These are phyloP conservation scores for Octodonta nipae DNA, from an alignment of 2,888 invertebrate species.

Conservation along the genomic window DNA sequence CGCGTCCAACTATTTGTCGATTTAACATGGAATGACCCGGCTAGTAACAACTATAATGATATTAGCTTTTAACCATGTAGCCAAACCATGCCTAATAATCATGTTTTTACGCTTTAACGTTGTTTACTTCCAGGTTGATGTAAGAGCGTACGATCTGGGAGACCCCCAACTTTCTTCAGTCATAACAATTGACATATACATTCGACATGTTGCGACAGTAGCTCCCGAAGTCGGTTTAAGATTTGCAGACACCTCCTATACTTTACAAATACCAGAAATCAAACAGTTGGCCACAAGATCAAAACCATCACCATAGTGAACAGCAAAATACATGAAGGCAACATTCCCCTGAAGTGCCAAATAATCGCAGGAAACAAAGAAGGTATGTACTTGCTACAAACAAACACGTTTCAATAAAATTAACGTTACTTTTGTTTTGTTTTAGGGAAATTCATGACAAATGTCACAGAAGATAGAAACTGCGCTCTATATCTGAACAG, in stretches of 20 bases:
- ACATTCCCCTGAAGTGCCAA: constrained; percentile 63
- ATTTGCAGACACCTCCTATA: constrained; percentile 77
- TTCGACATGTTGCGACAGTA: constrained; percentile 59
- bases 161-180: constrained; percentile 73
- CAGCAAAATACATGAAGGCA: constrained; percentile 51
- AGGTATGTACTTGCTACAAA: constrained; percentile 36
- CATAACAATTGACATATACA: constrained; percentile 67
- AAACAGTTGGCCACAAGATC: constrained; percentile 50
- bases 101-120: background rate
- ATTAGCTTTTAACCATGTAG: too few species aligned
- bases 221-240: constrained; percentile 64
- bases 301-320: constrained; percentile 63
- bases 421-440: constrained; percentile 11
- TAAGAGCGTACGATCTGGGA: constrained; percentile 74
- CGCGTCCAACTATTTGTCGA: too few species aligned
- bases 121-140: constrained; percentile 49
- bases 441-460: constrained; percentile 57
- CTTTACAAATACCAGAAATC: constrained; percentile 69
- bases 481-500: constrained; percentile 65
- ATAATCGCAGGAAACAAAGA: constrained; percentile 65
- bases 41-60: too few species aligned
- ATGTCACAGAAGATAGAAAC: constrained; percentile 64
- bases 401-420: too few species aligned
- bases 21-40: too few species aligned
- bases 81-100: background rate